phyloP scores from a whole-genome alignment of 2,113 vertebrate species.

The Trogon surrucura region DNA sequence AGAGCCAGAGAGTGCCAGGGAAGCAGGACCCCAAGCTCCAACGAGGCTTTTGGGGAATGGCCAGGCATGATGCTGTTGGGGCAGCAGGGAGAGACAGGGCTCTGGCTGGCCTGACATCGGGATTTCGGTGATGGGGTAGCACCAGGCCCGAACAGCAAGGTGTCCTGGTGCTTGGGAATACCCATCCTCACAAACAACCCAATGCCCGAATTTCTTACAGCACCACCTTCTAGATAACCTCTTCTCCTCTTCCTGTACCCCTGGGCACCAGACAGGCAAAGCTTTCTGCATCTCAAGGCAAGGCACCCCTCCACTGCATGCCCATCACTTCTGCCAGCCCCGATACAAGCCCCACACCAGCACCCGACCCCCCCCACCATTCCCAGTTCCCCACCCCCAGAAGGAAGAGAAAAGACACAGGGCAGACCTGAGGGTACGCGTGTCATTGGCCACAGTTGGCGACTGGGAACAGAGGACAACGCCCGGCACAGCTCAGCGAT shows the following conservation, averaged over 20 bases:
- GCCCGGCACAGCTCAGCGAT: fast-evolving
- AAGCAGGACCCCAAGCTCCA: fast-evolving
- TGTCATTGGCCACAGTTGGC: not conserved
- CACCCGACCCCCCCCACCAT: not conserved
- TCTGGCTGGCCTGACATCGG: not conserved
- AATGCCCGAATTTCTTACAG: not conserved
- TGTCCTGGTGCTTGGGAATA: fast-evolving
- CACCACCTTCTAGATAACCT: not conserved
- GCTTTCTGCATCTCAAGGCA: not conserved
- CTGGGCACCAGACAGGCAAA: not conserved
- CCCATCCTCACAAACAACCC: not conserved
- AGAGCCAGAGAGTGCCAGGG: not conserved
- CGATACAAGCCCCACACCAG: not conserved
- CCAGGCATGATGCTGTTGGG: not conserved
- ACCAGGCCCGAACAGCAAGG: not conserved
- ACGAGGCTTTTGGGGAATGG: not conserved
- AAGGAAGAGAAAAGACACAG: not conserved
- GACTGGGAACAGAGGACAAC: fast-evolving
- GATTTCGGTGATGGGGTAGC: not conserved
- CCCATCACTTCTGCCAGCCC: fast-evolving
- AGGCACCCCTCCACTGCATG: not conserved
- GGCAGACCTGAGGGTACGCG: not conserved
- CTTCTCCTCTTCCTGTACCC: not conserved
- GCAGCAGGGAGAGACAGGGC: not conserved
- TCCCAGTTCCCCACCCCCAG: not conserved